Percentiles rank a stretch among this genome's conserved stretches.
phyloP scores from a whole-genome alignment of 2,797 vertebrate genomes.

The Lagodon rhomboides region DNA sequence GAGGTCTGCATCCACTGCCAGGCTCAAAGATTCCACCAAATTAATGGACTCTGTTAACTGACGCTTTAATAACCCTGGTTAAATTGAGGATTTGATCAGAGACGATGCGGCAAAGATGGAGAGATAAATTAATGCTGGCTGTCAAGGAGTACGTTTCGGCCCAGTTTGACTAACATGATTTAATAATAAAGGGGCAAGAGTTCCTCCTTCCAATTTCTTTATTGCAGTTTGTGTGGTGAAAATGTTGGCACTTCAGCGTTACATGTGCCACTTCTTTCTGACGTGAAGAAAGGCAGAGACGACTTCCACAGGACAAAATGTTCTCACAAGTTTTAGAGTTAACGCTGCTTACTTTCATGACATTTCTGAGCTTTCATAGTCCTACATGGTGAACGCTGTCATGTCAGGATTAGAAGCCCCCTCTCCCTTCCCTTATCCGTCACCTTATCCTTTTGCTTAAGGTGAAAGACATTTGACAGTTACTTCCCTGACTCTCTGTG shows the following conservation, averaged over 20 bases:
- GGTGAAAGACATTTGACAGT: constrained; percentile 41
- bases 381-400: constrained; percentile 31
- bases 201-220: constrained; percentile 4
- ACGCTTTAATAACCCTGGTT: constrained; percentile 66
- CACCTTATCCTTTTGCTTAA: constrained; percentile 19
- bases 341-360: constrained; percentile 18
- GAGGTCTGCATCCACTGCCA: constrained; percentile 50
- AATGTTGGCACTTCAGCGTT: not conserved
- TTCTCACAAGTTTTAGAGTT: not conserved
- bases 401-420: constrained; percentile 32
- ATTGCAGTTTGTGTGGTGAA: not conserved
- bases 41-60: constrained; percentile 67
- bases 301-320: not conserved
- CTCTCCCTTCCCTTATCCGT: not conserved
- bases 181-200: constrained; percentile 31
- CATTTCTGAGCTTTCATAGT: constrained; percentile 3
- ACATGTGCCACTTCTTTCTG: not conserved
- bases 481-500: constrained; percentile 6
- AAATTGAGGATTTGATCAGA: constrained; percentile 52
- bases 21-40: constrained; percentile 65
- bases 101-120: constrained; percentile 27
- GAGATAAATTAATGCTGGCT: constrained; percentile 40
- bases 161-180: constrained; percentile 34
- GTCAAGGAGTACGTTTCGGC: constrained; percentile 1
- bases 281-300: constrained; percentile 3